Evolutionary conservation across 2,888 invertebrate genomes (phyloP).

Genomic region (Synanthedon vespiformis): DNA sequence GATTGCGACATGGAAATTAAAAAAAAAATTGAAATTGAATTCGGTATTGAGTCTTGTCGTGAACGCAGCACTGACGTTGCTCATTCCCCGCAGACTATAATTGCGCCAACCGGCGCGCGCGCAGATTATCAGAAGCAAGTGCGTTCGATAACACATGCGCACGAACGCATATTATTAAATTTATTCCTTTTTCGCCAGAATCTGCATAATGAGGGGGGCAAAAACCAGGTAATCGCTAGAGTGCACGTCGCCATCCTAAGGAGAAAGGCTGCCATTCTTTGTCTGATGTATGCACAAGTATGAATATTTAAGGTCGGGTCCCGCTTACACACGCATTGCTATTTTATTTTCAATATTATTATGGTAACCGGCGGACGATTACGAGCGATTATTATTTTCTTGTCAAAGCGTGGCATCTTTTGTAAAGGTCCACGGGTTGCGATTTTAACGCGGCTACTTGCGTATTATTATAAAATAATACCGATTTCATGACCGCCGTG

Average conservation of each 20-base stretch:
- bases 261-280: conserved; percentile 51
- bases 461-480: conserved; percentile 26
- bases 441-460: conserved; percentile 20
- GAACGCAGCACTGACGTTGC: conserved; percentile 10
- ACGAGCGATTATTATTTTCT: conserved; percentile 38
- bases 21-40: conserved; percentile 23
- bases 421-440: conserved; percentile 12
- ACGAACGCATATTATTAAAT: conserved; percentile 69
- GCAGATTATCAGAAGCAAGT: conserved; percentile 69
- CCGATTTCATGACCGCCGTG: conserved; percentile 31
- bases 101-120: conserved; percentile 48
- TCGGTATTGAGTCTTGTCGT: conserved; percentile 16
- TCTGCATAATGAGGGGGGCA: conserved; percentile 68
- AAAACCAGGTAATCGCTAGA: conserved; percentile 64
- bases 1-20: conserved; percentile 40
- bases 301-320: conserved; percentile 46
- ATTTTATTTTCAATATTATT: conserved; percentile 40
- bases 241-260: conserved; percentile 52
- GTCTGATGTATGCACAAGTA: conserved; percentile 34
- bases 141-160: conserved; percentile 68
- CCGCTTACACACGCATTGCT: conserved; percentile 21
- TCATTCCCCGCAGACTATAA: conserved; percentile 31
- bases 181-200: conserved; percentile 68
- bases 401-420: conserved; percentile 35
- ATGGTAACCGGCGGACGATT: conserved; percentile 39